Conservation (phyloP, 2,797 vertebrate species). For the Acanthopagrus latus region DNA sequence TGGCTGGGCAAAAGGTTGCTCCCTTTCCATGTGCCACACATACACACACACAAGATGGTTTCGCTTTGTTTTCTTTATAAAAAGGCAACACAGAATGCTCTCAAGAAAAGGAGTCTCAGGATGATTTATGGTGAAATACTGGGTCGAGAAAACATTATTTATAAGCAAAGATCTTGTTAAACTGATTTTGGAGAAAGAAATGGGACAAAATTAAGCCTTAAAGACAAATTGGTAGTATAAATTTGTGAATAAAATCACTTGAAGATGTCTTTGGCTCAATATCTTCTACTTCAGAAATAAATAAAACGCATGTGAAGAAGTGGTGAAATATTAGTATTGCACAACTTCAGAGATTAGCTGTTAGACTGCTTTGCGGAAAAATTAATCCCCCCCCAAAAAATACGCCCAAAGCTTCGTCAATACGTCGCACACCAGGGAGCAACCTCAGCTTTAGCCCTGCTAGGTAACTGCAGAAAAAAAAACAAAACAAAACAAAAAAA, state of each 20-base stretch:
- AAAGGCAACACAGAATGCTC: slow-evolving; percentile 28
- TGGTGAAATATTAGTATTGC: slow-evolving; percentile 78
- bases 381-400: slow-evolving; percentile 8
- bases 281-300: slow-evolving; percentile 69
- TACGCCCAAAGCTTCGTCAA: slow-evolving; percentile 10
- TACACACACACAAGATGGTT: slow-evolving; percentile 8
- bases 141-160: slow-evolving; percentile 17
- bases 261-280: slow-evolving; percentile 77
- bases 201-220: neutral
- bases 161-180: slow-evolving; percentile 10
- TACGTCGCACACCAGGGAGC: slow-evolving; percentile 69
- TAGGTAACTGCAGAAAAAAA: slow-evolving; percentile 54
- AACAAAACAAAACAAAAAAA: slow-evolving; percentile 32
- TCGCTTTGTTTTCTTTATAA: slow-evolving; percentile 22
- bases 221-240: slow-evolving; percentile 3
- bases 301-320: slow-evolving; percentile 65
- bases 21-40: slow-evolving; percentile 55
- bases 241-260: slow-evolving; percentile 58
- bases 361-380: slow-evolving; percentile 38
- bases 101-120: neutral
- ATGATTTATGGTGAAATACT: slow-evolving; percentile 1
- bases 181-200: neutral
- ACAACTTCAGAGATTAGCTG: slow-evolving; percentile 78
- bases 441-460: slow-evolving; percentile 77
- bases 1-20: slow-evolving; percentile 82